These are phyloP conservation scores for Odontamblyopus lacepedii DNA, from an alignment of 2,797 vertebrate genomes.

Conservation along the genomic window DNA sequence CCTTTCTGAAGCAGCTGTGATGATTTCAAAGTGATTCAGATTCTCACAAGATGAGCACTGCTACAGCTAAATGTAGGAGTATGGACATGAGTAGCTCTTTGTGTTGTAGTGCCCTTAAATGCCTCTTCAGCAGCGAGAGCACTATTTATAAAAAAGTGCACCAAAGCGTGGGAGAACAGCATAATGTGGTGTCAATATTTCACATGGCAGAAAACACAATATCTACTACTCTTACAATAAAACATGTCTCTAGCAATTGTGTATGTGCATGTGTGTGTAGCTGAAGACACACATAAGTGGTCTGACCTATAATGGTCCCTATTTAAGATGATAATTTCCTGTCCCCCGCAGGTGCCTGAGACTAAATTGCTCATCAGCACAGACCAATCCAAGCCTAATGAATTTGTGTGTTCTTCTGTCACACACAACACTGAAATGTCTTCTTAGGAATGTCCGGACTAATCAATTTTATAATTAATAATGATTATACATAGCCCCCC, in stretches of 20 bases:
- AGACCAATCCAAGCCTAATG: constrained; percentile 70
- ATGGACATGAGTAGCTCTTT: constrained; percentile 47
- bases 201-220: constrained; percentile 34
- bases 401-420: constrained; percentile 60
- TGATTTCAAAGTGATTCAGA: constrained; percentile 48
- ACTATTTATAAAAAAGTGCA: constrained; percentile 64
- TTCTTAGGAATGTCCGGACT: background rate
- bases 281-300: constrained; percentile 38
- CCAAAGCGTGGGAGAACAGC: constrained; percentile 60
- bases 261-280: background rate
- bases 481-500: background rate
- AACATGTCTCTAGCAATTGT: constrained; percentile 12
- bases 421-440: constrained; percentile 42
- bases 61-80: constrained; percentile 59
- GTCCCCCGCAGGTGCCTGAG: constrained; percentile 67
- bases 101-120: constrained; percentile 57
- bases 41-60: constrained; percentile 39
- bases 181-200: constrained; percentile 65
- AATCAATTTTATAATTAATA: background rate
- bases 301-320: constrained; percentile 71
- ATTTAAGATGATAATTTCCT: constrained; percentile 75
- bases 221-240: constrained; percentile 44
- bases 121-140: constrained; percentile 59
- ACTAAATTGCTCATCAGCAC: constrained; percentile 71
- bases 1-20: constrained; percentile 14